Evolutionary conservation across 2,113 vertebrate species (phyloP), one percentile per base, ranked within the genome.

Genomic region (Notothenia rossii): DNA sequence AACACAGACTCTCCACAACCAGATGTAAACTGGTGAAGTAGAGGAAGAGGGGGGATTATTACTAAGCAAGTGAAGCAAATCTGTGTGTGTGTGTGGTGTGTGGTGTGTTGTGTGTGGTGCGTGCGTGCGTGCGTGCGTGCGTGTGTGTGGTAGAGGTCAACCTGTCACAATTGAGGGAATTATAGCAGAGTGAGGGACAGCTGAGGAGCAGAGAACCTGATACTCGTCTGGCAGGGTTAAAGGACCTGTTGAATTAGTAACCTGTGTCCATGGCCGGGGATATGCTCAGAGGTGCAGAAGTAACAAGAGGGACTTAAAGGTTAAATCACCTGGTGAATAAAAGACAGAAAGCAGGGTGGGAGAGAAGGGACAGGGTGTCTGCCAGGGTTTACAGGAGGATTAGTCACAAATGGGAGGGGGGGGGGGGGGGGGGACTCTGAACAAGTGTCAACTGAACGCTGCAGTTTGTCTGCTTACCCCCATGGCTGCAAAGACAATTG

Each of bases 401-500:
- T 91, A 92, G 60, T 46, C 63, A 68, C 75, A 82, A 74, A 80
- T 78, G 73, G 18, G 45, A 8, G 15, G 51, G 13, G 18, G 9
- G 25, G 51, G 4, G n/a, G 25, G 33, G 36, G n/a, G n/a, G n/a
- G n/a, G n/a, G n/a, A n/a, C n/a, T 14, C 14, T 50, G 13, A 14
- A 51, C 15, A 18, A 51, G 15, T 40, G 36, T 54, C 51, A 18
- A 5, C 53, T 51, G 49, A 51, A 40, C 17, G 12, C 33, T 60
- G 17, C 29, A 60, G 29, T 60, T 13, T 43, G 7, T 50, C 69
- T 20, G 61, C 95, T 94, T 82, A 95, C 95, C 88, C 95, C 95
- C 95, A 96, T 96, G 69, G 95, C 95, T 48, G 95, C 95, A 3
- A 96, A 96, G 51, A 96, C 95, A 60, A 96, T 96, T 75, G 95